These are phyloP conservation scores for Rhysida immarginata DNA, from an alignment of 1,140 invertebrate genomes.

Conservation along the genomic window DNA sequence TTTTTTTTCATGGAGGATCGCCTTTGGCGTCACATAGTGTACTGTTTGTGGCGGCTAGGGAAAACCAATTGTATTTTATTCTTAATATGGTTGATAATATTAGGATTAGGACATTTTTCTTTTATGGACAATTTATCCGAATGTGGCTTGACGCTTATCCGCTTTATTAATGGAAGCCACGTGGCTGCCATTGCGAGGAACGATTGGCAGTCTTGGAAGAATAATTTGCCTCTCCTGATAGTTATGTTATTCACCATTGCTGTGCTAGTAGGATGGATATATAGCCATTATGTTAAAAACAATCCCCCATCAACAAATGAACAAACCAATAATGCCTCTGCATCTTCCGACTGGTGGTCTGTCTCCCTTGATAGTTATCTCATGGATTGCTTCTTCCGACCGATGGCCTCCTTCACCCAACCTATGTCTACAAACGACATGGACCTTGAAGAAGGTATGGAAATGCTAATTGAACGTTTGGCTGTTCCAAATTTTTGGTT, in stretches of 20 bases:
- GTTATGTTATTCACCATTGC: slow-evolving; percentile 15
- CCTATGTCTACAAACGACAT: slow-evolving; percentile 21
- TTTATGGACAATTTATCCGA: slow-evolving; percentile 21
- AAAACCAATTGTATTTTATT: slow-evolving; percentile 35
- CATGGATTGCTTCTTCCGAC: slow-evolving; percentile 26
- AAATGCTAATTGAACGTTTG: slow-evolving; percentile 30
- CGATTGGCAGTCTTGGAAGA: slow-evolving; percentile 22
- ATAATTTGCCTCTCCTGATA: background rate
- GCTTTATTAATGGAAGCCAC: slow-evolving; percentile 21
- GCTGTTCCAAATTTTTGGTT: slow-evolving; percentile 36
- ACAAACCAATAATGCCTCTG: background rate
- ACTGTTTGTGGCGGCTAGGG: slow-evolving; percentile 27
- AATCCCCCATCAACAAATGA: background rate
- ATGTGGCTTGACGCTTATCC: slow-evolving; percentile 20
- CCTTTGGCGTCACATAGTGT: slow-evolving; percentile 25
- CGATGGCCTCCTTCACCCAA: slow-evolving; percentile 21
- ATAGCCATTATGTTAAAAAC: background rate
- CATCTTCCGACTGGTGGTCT: slow-evolving; percentile 20
- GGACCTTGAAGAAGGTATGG: slow-evolving; percentile 28
- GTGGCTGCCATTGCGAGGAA: slow-evolving; percentile 22
- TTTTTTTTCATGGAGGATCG: slow-evolving; percentile 27
- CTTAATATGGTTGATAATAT: slow-evolving; percentile 30
- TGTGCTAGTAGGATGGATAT: background rate
- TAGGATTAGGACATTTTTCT: slow-evolving; percentile 30
- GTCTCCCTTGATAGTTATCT: slow-evolving; percentile 22